Percentiles rank a stretch among this genome's conserved stretches.
phyloP scores from a whole-genome alignment of 2,113 vertebrate genomes.

The Tupaia chinensis region DNA sequence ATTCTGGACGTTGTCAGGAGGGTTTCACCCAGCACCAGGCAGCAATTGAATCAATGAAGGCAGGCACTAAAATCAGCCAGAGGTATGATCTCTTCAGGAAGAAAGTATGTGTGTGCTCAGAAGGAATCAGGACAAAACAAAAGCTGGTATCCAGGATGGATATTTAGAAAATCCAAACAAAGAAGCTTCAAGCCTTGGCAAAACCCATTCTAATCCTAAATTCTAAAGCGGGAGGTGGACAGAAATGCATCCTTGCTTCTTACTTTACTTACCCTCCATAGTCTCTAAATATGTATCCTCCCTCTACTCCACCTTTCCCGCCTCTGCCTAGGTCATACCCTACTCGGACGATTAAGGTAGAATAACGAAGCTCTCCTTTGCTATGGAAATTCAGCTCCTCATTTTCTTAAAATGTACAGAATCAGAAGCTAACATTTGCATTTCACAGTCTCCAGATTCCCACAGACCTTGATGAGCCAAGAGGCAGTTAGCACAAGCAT shows the following conservation, averaged over 20 bases:
- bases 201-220: background rate
- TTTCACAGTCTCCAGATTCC: conserved; percentile 54
- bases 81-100: background rate
- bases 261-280: rapidly evolving
- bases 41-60: rapidly evolving
- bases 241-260: background rate
- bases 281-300: background rate
- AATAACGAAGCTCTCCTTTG: background rate
- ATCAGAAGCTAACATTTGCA: conserved; percentile 49
- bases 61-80: background rate
- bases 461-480: background rate
- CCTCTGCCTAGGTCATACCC: background rate
- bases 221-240: no score
- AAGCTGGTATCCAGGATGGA: background rate
- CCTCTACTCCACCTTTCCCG: background rate
- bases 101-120: background rate
- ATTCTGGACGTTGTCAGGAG: background rate
- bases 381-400: background rate
- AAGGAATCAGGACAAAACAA: background rate
- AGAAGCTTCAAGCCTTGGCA: background rate
- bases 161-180: background rate
- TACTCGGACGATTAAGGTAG: background rate
- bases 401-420: conserved; percentile 38
- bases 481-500: conserved; percentile 33
- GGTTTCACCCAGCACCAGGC: background rate